Evolutionary conservation across 2,888 invertebrate species (phyloP), one percentile per base, ranked within the genome.

Genomic region (Tortricodes alternella): DNA sequence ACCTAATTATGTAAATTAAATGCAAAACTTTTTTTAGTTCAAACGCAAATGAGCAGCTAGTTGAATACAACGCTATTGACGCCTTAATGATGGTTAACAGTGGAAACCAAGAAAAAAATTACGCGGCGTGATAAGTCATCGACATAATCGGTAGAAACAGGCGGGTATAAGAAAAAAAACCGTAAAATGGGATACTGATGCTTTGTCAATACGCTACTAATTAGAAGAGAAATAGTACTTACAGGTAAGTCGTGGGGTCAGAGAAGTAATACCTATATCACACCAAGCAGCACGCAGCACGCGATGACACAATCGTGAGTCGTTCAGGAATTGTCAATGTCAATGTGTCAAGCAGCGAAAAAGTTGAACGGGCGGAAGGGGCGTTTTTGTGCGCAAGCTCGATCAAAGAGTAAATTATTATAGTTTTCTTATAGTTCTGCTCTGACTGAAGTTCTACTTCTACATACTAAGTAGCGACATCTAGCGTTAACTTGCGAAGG

Each of bases 261-360:
- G 18, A n/a, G 21, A 44, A 16, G 37, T 13, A 38, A 49, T 44
- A 43, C n/a, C n/a, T n/a, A 50, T 29, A 56, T 50, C 49, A 49
- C 56, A 50, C 56, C 35, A 44, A 56, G n/a, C n/a, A n/a, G n/a
- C n/a, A n/a, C n/a, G n/a, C n/a, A 56, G 49, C 56, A 56, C 56
- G 56, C 56, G 56, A 50, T 56, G 56, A 56, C 50, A 56, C 56
- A 56, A 56, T 56, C 49, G 37, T 21, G 19, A n/a, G 29, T 41
- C 43, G 32, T 50, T 38, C 37, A 50, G 56, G 43, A 56, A 56
- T 23, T 56, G 56, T 55, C 48, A 55, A 16, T 29, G 19, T 18
- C 3, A 50, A 39, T 39, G 46, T n/a, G n/a, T n/a, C n/a, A n/a
- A 29, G n/a, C 29, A 29, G n/a, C n/a, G 8, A 48, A 55, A 41